Conservation (phyloP, 2,888 invertebrate genomes). For the Lamellibrachia satsuma region DNA sequence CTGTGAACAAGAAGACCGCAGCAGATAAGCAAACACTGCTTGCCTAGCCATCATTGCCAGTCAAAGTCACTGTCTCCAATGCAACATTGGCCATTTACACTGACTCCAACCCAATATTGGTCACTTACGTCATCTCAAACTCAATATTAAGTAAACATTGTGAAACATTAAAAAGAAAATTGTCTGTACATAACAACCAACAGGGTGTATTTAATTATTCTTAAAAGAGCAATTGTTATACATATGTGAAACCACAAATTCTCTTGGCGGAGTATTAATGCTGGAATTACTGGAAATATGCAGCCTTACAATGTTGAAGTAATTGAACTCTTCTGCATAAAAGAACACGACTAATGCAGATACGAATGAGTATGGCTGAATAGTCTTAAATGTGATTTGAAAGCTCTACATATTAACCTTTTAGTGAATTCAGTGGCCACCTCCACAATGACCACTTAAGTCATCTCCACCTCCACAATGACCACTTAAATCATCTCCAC, state of each 20-base stretch:
- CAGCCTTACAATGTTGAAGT: too few relatives aligned
- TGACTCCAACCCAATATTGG: neutral
- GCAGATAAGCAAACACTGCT: neutral
- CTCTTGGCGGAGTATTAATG: neutral
- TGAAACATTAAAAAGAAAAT: too few relatives aligned
- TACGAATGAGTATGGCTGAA: neutral
- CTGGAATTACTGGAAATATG: neutral
- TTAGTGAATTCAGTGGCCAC: neutral
- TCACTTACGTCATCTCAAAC: too few relatives aligned
- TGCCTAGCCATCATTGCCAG: neutral
- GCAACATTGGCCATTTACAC: neutral
- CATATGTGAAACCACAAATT: neutral
- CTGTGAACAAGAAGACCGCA: neutral
- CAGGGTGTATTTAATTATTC: slow-evolving; percentile 19
- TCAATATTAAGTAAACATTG: too few relatives aligned
- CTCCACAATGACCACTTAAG: too few relatives aligned
- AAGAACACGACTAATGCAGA: neutral
- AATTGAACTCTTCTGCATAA: neutral
- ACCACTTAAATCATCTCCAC: neutral
- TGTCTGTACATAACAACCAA: too few relatives aligned
- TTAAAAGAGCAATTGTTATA: neutral
- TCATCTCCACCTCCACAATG: neutral
- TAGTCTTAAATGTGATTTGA: neutral
- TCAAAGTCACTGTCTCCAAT: neutral
- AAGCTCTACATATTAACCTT: neutral